Evolutionary conservation across 2,797 vertebrate genomes (phyloP).

Genomic region (Acipenser transmontanus): DNA sequence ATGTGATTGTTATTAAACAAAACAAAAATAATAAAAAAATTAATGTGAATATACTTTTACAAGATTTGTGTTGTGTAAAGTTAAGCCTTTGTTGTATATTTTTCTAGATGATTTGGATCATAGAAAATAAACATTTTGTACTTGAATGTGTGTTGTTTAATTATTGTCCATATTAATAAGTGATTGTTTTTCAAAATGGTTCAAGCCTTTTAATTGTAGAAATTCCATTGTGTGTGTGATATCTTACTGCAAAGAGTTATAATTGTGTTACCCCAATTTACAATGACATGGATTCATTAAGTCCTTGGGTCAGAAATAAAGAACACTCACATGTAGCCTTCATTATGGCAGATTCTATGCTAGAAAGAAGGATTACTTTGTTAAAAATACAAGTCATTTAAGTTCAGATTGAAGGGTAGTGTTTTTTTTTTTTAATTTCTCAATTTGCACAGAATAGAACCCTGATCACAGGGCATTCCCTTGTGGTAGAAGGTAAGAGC

Average conservation of each 20-base stretch:
- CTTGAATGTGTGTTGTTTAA: slow-evolving; percentile 31
- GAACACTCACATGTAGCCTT: no score
- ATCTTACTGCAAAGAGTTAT: not conserved
- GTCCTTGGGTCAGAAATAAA: no score
- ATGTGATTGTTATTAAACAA: slow-evolving; percentile 51
- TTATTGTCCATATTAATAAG: not conserved
- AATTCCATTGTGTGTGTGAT: not conserved
- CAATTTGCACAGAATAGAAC: no score
- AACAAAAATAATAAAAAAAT: slow-evolving; percentile 28
- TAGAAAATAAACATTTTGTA: slow-evolving; percentile 71
- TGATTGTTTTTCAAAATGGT: not conserved
- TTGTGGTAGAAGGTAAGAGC: no score
- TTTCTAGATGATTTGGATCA: slow-evolving; percentile 80
- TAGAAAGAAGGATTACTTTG: no score
- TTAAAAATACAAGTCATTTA: no score
- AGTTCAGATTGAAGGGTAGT: no score
- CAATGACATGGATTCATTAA: no score
- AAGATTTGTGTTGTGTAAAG: slow-evolving; percentile 69
- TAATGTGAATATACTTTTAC: slow-evolving; percentile 61
- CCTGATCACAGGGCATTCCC: no score
- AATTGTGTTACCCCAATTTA: not conserved
- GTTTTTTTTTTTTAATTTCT: no score
- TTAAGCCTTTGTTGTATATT: slow-evolving; percentile 77
- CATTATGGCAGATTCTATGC: no score
- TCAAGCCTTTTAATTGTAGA: not conserved